A percentile compares a stretch with the other conserved stretches of the same genome.
phyloP scores from a whole-genome alignment of 2,113 vertebrate genomes.

The Xyrauchen texanus region DNA sequence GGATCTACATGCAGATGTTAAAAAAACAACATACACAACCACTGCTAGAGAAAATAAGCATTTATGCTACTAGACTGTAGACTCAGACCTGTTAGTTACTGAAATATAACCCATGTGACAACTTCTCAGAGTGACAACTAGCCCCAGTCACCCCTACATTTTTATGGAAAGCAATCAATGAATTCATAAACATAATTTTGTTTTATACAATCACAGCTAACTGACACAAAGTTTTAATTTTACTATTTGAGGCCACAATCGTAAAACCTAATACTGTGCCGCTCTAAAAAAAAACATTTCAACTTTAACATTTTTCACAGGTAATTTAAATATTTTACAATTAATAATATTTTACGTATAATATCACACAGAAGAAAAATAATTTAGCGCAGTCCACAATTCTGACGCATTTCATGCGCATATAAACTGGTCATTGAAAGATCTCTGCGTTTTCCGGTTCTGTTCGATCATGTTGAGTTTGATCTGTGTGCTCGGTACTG shows the following conservation, averaged over 20 bases:
- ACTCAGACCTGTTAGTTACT: too few relatives aligned
- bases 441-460: conserved; percentile 31
- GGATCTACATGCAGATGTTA: too few relatives aligned
- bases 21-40: too few relatives aligned
- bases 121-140: too few relatives aligned
- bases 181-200: too few relatives aligned
- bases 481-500: conserved; percentile 19
- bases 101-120: too few relatives aligned
- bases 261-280: conserved; percentile 32
- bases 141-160: too few relatives aligned
- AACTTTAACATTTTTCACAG: not conserved
- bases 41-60: too few relatives aligned
- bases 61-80: too few relatives aligned
- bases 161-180: too few relatives aligned
- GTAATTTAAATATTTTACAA: conserved; percentile 5
- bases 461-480: conserved; percentile 49
- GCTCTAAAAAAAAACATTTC: conserved; percentile 9
- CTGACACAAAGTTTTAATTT: not conserved
- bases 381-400: conserved; percentile 14
- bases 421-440: not conserved
- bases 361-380: not conserved
- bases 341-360: not conserved
- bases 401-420: not conserved
- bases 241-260: not conserved
- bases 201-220: not conserved